A percentile compares a stretch with the other conserved stretches of the same genome.
Conservation (phyloP, 2,888 invertebrate genomes). For the Ferrisia virgata region DNA sequence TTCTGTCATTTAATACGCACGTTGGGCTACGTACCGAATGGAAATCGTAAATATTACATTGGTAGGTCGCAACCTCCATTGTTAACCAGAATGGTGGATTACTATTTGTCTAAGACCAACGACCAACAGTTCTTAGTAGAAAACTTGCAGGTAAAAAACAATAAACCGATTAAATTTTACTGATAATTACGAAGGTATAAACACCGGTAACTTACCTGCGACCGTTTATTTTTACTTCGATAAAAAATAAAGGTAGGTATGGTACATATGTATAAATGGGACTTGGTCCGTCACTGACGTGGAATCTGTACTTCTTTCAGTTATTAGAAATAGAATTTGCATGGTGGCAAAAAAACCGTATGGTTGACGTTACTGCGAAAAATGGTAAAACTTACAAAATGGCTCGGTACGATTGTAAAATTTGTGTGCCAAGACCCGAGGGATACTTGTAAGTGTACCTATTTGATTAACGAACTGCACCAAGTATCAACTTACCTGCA, state of each 20-base stretch:
- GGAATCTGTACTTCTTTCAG: no score
- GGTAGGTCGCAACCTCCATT: slow-evolving; percentile 70
- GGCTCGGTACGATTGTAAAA: slow-evolving; percentile 62
- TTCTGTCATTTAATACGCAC: slow-evolving; percentile 65
- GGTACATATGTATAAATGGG: no score
- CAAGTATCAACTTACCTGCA: neutral
- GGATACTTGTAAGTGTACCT: slow-evolving; percentile 61
- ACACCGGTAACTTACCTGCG: no score
- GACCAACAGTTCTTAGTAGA: slow-evolving; percentile 63
- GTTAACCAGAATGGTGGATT: slow-evolving; percentile 67
- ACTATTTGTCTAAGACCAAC: slow-evolving; percentile 65
- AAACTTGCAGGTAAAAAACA: slow-evolving; percentile 55
- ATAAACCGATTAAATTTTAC: no score
- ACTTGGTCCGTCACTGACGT: no score
- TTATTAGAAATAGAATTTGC: slow-evolving; percentile 63
- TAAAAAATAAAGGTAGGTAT: no score
- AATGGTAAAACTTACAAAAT: slow-evolving; percentile 58
- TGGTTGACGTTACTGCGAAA: slow-evolving; percentile 53
- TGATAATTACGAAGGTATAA: no score
- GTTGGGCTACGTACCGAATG: slow-evolving; percentile 74
- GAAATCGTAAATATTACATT: slow-evolving; percentile 74
- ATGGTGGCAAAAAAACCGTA: slow-evolving; percentile 64
- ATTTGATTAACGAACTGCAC: no score
- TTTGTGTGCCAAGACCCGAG: slow-evolving; percentile 67
- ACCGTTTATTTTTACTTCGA: no score